Base-by-base conservation (phyloP, 2,113 vertebrate genomes). In the Brachyhypopomus occidentalis region DNA sequence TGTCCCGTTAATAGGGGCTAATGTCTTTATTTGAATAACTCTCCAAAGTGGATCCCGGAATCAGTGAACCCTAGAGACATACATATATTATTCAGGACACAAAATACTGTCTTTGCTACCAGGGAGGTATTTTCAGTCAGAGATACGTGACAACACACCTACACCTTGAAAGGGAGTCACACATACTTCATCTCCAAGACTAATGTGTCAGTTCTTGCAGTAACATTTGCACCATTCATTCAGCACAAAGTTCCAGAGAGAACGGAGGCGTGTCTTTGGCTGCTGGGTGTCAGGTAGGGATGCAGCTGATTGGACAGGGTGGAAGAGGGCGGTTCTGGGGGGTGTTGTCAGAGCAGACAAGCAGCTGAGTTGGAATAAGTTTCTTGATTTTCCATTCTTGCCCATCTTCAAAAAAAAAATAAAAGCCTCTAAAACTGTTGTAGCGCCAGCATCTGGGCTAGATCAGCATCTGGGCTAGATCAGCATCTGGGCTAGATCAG, bases 301-400 rank as follows among this genome's bases (percentile, higher is more conserved):
- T 14, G 12, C 2, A 1, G 45, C 45, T 14, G 45, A 52, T 52
- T 52, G 45, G 45, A 52, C 45, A 14, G 45, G 45, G 9, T 14
- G 45, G 45, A 52, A 52, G 12, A 52, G 3, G 12, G 2, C 45
- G 12, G 19, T 41, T 70, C 12, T 22, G 14, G n/a, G 20, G 63
- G 70, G 73, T 72, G 74, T 72, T 58, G 27, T 2, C 12, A 12
- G 45, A 27, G 66, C 34, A 70, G 17, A 41, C 0, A 36, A 72
- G 70, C 55, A 36, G 75, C 25, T 74, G 36, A 52, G 45, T 74
- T 52, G 62, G 71, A 73, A 38, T 55, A 38, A 73, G 59, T 59
- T 52, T 25, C 19, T 25, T 30, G 11, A 66, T 17, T 67, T 60
- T 48, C 7, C 19, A 20, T 52, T 14, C 12, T 52, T 52, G 12